Percentiles rank a stretch among this genome's conserved stretches.
Evolutionary conservation across 53 echinoderm and acorn worm species (phyloP).

Genomic region (Luidia sarsii): DNA sequence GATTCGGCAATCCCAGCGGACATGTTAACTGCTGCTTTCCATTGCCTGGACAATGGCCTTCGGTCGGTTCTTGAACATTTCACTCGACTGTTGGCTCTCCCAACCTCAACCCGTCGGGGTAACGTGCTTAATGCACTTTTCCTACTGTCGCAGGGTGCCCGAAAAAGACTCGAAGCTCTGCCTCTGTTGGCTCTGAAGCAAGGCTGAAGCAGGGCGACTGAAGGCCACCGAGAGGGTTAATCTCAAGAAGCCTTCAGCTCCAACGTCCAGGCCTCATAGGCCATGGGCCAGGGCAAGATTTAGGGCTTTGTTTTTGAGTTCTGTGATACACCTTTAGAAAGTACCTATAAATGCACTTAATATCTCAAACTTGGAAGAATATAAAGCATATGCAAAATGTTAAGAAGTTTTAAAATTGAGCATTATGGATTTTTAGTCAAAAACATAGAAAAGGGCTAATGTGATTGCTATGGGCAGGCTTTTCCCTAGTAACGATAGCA

Average conservation of each 20-base stretch:
- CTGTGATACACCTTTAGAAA: no score
- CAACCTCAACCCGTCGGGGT: background rate
- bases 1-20: background rate
- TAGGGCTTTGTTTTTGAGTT: no score
- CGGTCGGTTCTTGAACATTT: background rate
- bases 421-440: no score
- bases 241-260: background rate
- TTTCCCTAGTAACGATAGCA: no score
- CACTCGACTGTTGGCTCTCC: background rate
- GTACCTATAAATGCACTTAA: no score
- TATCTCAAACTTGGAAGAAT: no score
- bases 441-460: no score
- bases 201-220: background rate
- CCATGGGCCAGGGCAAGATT: no score
- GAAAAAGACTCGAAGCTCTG: background rate
- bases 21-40: background rate
- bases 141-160: background rate
- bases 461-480: no score
- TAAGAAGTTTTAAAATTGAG: no score
- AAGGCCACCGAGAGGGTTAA: background rate
- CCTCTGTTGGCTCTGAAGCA: background rate
- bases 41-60: background rate
- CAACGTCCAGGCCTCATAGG: background rate
- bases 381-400: no score
- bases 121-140: slow-evolving; percentile 1